Percentiles rank a stretch among this genome's conserved stretches.
These are phyloP conservation scores for Crioceris asparagi DNA, from an alignment of 2,888 invertebrate genomes.

Conservation along the genomic window DNA sequence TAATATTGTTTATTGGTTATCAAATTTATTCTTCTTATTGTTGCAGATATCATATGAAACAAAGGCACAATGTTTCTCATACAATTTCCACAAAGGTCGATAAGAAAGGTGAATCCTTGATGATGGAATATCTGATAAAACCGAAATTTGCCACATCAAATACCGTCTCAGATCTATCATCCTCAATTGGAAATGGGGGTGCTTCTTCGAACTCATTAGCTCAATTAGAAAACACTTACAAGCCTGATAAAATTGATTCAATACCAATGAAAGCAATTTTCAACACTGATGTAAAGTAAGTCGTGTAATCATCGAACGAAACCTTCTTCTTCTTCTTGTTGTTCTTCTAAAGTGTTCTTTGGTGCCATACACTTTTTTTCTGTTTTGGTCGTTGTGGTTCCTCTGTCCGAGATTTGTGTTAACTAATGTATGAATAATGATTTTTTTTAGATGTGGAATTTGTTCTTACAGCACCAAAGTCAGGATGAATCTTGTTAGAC, in stretches of 20 bases:
- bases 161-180: too few relatives aligned
- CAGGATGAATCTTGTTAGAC: constrained; percentile 59
- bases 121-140: constrained; percentile 41
- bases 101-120: too few relatives aligned
- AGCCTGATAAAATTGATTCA: constrained; percentile 50
- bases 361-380: too few relatives aligned
- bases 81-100: too few relatives aligned
- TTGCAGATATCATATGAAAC: constrained; percentile 41
- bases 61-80: constrained; percentile 40
- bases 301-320: too few relatives aligned
- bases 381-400: too few relatives aligned
- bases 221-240: constrained; percentile 30
- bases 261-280: constrained; percentile 58
- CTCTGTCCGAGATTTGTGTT: too few relatives aligned
- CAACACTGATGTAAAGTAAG: constrained; percentile 35
- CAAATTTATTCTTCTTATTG: constrained; percentile 4
- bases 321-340: too few relatives aligned
- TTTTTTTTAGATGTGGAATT: constrained; percentile 32
- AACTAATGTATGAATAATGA: background rate
- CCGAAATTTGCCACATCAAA: too few relatives aligned
- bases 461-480: constrained; percentile 59
- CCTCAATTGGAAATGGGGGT: too few relatives aligned
- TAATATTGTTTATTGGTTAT: too few relatives aligned
- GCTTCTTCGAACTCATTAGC: background rate
- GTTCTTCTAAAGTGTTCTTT: too few relatives aligned